Evolutionary conservation across 2,888 invertebrate species (phyloP), one percentile per base, ranked within the genome.

Genomic region (Rhingia campestris): DNA sequence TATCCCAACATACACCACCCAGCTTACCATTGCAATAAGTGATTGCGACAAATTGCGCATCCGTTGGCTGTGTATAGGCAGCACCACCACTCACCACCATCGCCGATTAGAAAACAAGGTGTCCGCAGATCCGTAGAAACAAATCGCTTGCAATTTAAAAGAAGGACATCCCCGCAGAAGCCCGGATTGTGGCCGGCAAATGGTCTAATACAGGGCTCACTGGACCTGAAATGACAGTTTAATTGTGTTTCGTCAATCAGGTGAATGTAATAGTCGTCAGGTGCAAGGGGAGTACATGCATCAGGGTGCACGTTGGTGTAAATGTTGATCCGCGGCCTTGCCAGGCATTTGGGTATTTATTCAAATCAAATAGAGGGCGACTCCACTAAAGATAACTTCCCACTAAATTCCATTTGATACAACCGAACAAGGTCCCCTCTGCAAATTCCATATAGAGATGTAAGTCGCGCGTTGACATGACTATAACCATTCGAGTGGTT

Each of bases 91-190:
- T 22, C 22, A 22, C 22, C 22, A 22, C 22, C 22, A 22, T 22
- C 22, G n/a, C 12, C 14, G 32, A 6, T 12, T 39, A 69, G 37
- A 69, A 59, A 59, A 45, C 73, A 61, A 9, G 67, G 59, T 47
- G 51, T 61, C 90, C 90, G 90, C 3, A 91, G 91, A 88, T 91
- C 91, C 12, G 90, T 79, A 5, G 88, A 90, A 0, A 90, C 90
- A 22, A 91, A 90, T 4, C 90, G 88, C 3, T 88, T 87, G 90
- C 89, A 0, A 88, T 69, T 3, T 81, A 54, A 14, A 75, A 86
- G 39, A 90, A 91, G 9, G 86, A 86, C 5, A 89, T 87, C 0
- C 90, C 90, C 1, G 86, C 76, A 22, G 90, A 90, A 89, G 3
- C 90, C 90, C 51, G 90, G 79, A 5, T 89, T 90, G 39, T 91